Conservation (phyloP, 2,888 invertebrate genomes). For the Pseudoips prasinana region DNA sequence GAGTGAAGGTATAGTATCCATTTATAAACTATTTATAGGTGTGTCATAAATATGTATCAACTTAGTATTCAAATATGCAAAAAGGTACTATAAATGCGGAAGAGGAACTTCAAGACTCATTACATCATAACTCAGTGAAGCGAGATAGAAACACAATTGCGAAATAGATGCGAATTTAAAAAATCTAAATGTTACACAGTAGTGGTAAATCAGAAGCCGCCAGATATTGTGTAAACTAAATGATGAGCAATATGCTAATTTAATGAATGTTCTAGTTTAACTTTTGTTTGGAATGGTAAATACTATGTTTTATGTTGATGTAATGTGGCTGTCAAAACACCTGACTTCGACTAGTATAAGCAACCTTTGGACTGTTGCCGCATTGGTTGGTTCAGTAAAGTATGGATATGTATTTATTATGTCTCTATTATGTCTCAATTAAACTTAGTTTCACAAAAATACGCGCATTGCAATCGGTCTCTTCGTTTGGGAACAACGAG, state of each 20-base stretch:
- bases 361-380: too few relatives aligned
- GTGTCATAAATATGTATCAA: too few relatives aligned
- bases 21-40: too few relatives aligned
- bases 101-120: constrained; percentile 29
- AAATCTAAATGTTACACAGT: constrained; percentile 3
- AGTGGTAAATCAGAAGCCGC: neutral
- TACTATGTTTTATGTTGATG: neutral
- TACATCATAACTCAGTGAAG: constrained; percentile 28
- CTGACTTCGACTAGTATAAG: neutral
- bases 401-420: too few relatives aligned
- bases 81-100: constrained; percentile 24
- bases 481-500: too few relatives aligned
- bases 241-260: constrained; percentile 3
- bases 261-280: neutral
- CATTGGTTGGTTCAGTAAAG: too few relatives aligned
- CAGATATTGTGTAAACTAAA: neutral
- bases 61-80: constrained; percentile 17
- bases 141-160: constrained; percentile 15
- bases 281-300: constrained; percentile 3
- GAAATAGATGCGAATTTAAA: constrained; percentile 6
- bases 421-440: too few relatives aligned
- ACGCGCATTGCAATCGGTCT: too few relatives aligned
- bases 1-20: too few relatives aligned
- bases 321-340: constrained; percentile 1
- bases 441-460: too few relatives aligned